Base-by-base conservation (phyloP, 2,888 invertebrate genomes). In the Lordiphosa andalusiaca region DNA sequence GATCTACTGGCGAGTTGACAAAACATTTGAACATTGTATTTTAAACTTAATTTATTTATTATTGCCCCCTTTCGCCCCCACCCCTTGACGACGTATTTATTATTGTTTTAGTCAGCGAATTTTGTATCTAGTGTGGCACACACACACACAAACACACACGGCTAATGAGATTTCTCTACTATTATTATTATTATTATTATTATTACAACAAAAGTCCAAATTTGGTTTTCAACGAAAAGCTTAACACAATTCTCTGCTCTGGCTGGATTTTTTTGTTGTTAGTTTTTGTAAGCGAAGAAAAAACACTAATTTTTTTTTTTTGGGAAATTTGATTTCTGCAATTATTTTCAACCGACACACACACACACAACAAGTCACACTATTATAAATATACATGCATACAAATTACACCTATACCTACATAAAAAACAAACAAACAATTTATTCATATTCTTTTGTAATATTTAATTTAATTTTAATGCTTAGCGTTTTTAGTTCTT, bases 291-390 rank as follows among this genome's bases (percentile, higher is more conserved):
- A 76, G 75, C 50, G 21, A 72, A 40, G 41, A 40, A 33, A 37
- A 35, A 51, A 42, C 42, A 30, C 16, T 30, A 30, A 13, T 42
- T 53, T 23, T 48, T 62, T 51, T 35, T 46, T 51, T 33, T 72
- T 71, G 55, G 30, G 71, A 71, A 71, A 71, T 71, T 67, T 71
- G 71, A 71, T 71, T 71, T 71, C 71, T 69, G 54, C 58, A 66
- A 66, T 6, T 25, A 6, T 23, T 23, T 23, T 23, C 9, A 60
- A 53, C 44, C 60, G 55, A 46, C 61, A 53, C 56, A 76, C 25
- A 46, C 61, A 53, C 56, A 76, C 25, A 61, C 66, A 67, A 73
- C 76, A 76, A 76, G 76, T 76, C 81, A 81, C 74, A 73, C 69
- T 56, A 67, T 65, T 54, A 73, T 59, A 55, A 69, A 48, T 25